Conservation (phyloP, 2,888 invertebrate species). For the Formica aserva region DNA sequence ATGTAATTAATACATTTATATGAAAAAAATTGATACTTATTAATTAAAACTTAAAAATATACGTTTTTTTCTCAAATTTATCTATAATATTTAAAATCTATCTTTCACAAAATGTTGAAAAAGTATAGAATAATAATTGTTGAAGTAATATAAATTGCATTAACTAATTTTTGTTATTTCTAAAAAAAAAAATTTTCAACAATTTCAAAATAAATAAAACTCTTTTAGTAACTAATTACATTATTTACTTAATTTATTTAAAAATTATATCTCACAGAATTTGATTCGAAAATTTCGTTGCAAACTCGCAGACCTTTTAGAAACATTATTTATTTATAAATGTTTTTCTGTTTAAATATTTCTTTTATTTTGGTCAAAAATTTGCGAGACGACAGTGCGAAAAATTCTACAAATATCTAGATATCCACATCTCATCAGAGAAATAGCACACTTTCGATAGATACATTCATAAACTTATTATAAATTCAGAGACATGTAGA, state of each 20-base stretch:
- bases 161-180: not conserved
- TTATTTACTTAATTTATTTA: not conserved
- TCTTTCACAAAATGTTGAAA: not conserved
- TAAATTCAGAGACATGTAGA: constrained; percentile 6
- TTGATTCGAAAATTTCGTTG: constrained; percentile 9
- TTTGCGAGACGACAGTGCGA: not conserved
- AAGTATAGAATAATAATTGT: not conserved
- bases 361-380: constrained; percentile 18
- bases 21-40: not conserved
- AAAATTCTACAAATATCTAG: constrained; percentile 12
- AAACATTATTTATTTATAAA: constrained; percentile 35
- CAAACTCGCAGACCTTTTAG: not conserved
- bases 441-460: not conserved
- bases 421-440: not conserved
- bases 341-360: constrained; percentile 14
- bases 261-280: not conserved
- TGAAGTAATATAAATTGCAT: not conserved
- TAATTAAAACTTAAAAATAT: not conserved
- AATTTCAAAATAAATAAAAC: too few relatives aligned
- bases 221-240: not conserved
- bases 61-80: not conserved
- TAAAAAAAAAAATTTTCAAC: not conserved
- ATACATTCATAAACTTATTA: not conserved
- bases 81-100: not conserved
- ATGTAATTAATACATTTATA: not conserved